Evolutionary conservation across 1,140 invertebrate genomes (phyloP).

Genomic region (Melitaea cinxia): DNA sequence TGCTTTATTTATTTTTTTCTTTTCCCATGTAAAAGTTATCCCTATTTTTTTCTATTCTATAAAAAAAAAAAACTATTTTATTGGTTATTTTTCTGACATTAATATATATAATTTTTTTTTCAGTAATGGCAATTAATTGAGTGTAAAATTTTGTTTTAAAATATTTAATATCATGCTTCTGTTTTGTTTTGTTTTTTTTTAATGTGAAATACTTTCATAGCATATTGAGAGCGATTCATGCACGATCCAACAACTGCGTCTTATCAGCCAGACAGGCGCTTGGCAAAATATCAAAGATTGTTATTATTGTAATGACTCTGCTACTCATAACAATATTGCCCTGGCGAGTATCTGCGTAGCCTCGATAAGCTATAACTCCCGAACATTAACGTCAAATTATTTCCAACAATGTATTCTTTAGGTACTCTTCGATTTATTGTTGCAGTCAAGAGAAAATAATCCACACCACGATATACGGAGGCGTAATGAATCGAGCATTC

Average conservation of each 20-base stretch:
- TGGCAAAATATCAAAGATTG: conserved; percentile 71
- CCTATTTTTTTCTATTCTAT: not conserved
- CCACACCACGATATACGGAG: not conserved
- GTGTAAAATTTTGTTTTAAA: not conserved
- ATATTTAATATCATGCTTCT: not conserved
- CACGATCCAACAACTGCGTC: conserved; percentile 48
- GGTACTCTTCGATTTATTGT: conserved; percentile 41
- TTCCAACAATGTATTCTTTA: conserved; percentile 42
- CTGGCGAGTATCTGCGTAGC: conserved; percentile 66
- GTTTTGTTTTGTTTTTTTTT: not conserved
- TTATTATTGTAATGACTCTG: conserved; percentile 72
- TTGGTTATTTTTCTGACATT: not conserved
- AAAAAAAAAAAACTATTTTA: not conserved
- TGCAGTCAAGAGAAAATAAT: not conserved
- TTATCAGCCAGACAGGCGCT: conserved; percentile 57
- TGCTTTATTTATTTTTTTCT: too few species aligned
- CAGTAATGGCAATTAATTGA: conserved; percentile 1
- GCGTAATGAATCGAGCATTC: conserved; percentile 7
- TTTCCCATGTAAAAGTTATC: too few species aligned
- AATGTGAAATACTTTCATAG: conserved; percentile 28
- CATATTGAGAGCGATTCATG: conserved; percentile 53
- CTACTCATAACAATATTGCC: conserved; percentile 73
- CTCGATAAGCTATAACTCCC: conserved; percentile 64
- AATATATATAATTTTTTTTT: not conserved
- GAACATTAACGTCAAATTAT: conserved; percentile 63